Conservation (phyloP, 2,888 invertebrate species). For the Papilio elwesi region DNA sequence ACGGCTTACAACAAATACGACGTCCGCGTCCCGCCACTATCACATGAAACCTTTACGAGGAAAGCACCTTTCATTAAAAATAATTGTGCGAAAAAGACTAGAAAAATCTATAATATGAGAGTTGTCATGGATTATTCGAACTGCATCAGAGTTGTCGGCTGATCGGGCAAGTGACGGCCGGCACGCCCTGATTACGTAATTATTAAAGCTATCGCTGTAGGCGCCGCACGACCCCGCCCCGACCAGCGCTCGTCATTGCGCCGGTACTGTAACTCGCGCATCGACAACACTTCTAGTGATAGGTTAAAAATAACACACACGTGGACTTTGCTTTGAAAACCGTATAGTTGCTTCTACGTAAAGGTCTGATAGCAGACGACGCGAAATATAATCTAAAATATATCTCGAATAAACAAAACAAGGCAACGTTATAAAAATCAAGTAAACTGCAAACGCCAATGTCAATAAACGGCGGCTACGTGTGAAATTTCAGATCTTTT, state of each 20-base stretch:
- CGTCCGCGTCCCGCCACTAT: conserved; percentile 66
- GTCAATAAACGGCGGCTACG: conserved; percentile 50
- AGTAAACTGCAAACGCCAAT: conserved; percentile 26
- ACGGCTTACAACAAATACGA: conserved; percentile 61
- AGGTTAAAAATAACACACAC: conserved; percentile 48
- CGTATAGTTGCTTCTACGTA: conserved; percentile 39
- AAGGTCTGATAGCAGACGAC: conserved; percentile 38
- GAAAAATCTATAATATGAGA: conserved; percentile 70
- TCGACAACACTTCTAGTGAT: conserved; percentile 49
- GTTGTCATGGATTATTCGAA: conserved; percentile 69
- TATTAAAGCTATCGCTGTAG: conserved; percentile 72
- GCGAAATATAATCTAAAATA: conserved; percentile 22
- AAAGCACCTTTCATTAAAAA: conserved; percentile 76
- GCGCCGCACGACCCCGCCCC: conserved; percentile 53
- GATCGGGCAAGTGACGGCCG: conserved; percentile 48
- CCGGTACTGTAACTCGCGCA: no score
- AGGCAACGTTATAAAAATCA: conserved; percentile 20
- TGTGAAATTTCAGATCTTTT: conserved; percentile 68
- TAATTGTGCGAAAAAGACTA: conserved; percentile 81
- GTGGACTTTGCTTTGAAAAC: conserved; percentile 28
- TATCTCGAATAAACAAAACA: conserved; percentile 32
- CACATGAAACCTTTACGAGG: conserved; percentile 75
- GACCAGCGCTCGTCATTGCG: background rate
- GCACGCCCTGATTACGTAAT: conserved; percentile 54
- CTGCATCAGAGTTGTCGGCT: conserved; percentile 43